Conservation (phyloP, 2,797 vertebrate genomes). For the Falco biarmicus region DNA sequence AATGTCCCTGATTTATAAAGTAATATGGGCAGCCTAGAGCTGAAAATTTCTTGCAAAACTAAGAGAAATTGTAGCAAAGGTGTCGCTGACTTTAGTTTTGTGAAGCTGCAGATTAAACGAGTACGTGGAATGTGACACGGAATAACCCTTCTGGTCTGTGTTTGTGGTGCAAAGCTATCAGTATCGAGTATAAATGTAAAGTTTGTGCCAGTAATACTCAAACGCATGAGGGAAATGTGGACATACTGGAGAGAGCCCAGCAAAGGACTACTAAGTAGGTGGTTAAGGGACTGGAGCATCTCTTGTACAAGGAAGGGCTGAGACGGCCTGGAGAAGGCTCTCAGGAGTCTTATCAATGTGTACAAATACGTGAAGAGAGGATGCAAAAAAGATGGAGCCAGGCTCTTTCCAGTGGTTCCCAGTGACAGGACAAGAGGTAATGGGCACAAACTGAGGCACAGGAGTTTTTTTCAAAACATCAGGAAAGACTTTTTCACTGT, state of each 20-base stretch:
- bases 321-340: not conserved
- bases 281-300: not conserved
- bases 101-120: not conserved
- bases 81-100: rapidly evolving
- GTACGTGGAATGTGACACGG: not conserved
- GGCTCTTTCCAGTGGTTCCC: not conserved
- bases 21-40: not conserved
- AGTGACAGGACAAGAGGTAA: not conserved
- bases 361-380: not conserved
- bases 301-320: not conserved
- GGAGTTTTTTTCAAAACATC: not conserved
- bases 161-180: not conserved
- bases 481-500: not conserved
- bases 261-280: not conserved
- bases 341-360: not conserved
- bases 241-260: not conserved
- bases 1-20: not conserved
- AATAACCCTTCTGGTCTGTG: not conserved
- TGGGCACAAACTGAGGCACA: not conserved
- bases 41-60: not conserved
- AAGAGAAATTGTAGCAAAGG: not conserved
- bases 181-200: not conserved
- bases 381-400: not conserved
- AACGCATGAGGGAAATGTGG: rapidly evolving
- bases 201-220: not conserved